Base-by-base conservation (phyloP, 2,888 invertebrate species). In the Encarsia formosa region DNA sequence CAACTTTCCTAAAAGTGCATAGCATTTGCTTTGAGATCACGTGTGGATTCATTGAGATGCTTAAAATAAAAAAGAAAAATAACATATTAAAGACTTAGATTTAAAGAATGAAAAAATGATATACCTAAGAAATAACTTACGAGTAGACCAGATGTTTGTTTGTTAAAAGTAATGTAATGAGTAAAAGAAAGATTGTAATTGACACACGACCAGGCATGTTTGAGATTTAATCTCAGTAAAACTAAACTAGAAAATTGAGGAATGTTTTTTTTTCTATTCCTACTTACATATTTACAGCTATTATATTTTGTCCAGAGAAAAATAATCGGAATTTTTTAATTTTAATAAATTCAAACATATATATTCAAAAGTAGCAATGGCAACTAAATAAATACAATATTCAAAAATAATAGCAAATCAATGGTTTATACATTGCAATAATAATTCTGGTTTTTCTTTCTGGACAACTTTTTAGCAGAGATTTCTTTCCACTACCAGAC, bases 401-500 rank as follows among this genome's bases (percentile, higher is more conserved):
- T 11, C 11, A 23, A 20, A 13, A 31, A 8, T 9, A 22, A 24
- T 22, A 5, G n/a, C n/a, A n/a, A n/a, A n/a, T n/a, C n/a, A n/a
- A n/a, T n/a, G n/a, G n/a, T 44, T 15, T 16, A 40, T 26, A 15
- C 26, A 26, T 16, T 41, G 18, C n/a, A 29, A 29, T 34, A n/a
- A 22, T 22, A 23, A 18, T 5, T 38, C 11, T 38, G 15, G 8
- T 43, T 6, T 29, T 19, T 13, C 13, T 32, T 22, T 32, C 11
- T 11, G 18, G 37, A 34, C 15, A 22, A 34, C 32, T 34, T 34
- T 22, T 5, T 41, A 41, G 32, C 29, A 46, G 38, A 41, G 18
- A 22, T 53, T 50, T 48, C 26, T 26, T 41, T 54, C 49, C 32
- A 51, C 44, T 45, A 15, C 38, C 54, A 51, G 51, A 48, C 51